These are phyloP conservation scores for Agrypnus murinus DNA, from an alignment of 2,888 invertebrate genomes.

Conservation along the genomic window DNA sequence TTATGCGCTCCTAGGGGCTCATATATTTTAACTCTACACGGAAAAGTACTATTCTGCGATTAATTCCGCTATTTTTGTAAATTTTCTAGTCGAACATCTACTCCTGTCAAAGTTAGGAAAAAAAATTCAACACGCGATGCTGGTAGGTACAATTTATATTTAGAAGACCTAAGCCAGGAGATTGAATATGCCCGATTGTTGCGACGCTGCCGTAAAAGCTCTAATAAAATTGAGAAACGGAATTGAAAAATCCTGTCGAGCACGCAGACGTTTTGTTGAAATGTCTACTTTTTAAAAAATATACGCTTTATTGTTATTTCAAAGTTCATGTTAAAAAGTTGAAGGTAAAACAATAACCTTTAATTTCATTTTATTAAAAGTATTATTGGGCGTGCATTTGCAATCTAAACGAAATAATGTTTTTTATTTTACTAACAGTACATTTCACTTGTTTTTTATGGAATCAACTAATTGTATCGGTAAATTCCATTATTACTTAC, in stretches of 20 bases:
- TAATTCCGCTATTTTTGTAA: slow-evolving; percentile 45
- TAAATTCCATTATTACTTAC: too few relatives aligned
- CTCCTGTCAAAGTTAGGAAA: slow-evolving; percentile 18
- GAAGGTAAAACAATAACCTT: not conserved
- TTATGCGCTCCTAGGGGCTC: slow-evolving; percentile 44
- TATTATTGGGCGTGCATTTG: slow-evolving; percentile 2
- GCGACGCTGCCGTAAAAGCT: slow-evolving; percentile 19
- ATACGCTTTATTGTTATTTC: too few relatives aligned
- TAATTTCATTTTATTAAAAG: slow-evolving; percentile 15
- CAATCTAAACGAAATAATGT: too few relatives aligned
- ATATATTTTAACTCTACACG: slow-evolving; percentile 43
- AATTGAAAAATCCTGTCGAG: slow-evolving; percentile 24
- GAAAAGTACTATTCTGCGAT: slow-evolving; percentile 49
- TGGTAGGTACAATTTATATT: slow-evolving; percentile 22
- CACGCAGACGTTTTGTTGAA: not conserved
- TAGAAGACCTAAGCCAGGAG: not conserved
- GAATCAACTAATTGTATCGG: too few relatives aligned
- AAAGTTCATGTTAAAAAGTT: too few relatives aligned
- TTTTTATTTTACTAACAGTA: too few relatives aligned
- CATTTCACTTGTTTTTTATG: too few relatives aligned
- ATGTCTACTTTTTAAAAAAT: too few relatives aligned
- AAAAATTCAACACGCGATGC: slow-evolving; percentile 35
- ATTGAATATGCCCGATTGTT: slow-evolving; percentile 21
- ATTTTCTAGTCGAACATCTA: slow-evolving; percentile 40
- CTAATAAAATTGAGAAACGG: slow-evolving; percentile 12